Percentiles rank a stretch among this genome's conserved stretches.
phyloP scores from a whole-genome alignment of 2,888 invertebrate genomes.

The Yponomeuta sedellus region DNA sequence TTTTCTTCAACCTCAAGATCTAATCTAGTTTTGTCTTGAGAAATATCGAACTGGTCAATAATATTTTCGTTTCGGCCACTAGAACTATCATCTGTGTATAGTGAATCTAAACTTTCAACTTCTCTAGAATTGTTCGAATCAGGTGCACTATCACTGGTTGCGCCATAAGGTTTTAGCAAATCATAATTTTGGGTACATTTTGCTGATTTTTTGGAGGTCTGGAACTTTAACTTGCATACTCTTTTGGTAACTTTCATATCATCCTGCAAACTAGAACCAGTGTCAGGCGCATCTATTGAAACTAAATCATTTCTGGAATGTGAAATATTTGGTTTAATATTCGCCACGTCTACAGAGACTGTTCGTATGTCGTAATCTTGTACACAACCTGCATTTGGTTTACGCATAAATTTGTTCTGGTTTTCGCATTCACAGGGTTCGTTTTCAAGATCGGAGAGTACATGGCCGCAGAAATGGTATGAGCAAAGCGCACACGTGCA shows the following conservation, averaged over 20 bases:
- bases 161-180: neutral
- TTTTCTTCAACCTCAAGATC: neutral
- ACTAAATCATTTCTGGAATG: too few species aligned
- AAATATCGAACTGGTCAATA: neutral
- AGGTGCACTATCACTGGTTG: neutral
- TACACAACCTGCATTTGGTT: neutral
- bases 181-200: neutral
- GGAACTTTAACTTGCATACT: too few species aligned
- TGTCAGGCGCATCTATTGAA: too few species aligned
- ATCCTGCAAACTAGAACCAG: too few species aligned
- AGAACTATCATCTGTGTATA: neutral
- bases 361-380: constrained; percentile 2
- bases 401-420: neutral
- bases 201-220: neutral
- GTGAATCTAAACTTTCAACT: neutral
- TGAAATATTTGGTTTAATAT: neutral
- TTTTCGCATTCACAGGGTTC: constrained; percentile 34
- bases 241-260: too few species aligned
- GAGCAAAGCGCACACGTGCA: neutral
- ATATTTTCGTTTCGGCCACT: neutral
- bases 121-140: neutral
- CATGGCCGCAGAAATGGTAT: constrained; percentile 22
- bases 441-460: constrained; percentile 1
- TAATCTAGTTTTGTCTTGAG: neutral
- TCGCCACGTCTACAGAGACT: neutral